Conservation (phyloP, 2,888 invertebrate genomes). For the Chrysolina haemoptera region DNA sequence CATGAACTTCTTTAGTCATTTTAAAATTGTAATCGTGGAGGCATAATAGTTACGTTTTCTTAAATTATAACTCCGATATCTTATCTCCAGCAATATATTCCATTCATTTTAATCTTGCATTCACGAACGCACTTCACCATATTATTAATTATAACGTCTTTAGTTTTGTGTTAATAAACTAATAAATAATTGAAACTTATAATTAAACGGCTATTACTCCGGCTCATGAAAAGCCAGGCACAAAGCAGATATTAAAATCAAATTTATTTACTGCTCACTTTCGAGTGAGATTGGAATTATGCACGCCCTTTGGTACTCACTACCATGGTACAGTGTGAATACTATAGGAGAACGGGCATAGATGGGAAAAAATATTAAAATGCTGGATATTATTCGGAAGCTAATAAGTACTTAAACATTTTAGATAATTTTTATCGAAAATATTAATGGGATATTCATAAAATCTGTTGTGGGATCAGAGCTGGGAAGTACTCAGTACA, state of each 20-base stretch:
- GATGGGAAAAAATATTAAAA: no score
- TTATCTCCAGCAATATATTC: slow-evolving; percentile 17
- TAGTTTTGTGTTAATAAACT: slow-evolving; percentile 44
- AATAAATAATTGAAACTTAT: slow-evolving; percentile 53
- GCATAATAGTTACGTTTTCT: slow-evolving; percentile 9
- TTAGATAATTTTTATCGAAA: no score
- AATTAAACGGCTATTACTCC: slow-evolving; percentile 54
- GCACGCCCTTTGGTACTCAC: slow-evolving; percentile 28
- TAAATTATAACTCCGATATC: slow-evolving; percentile 10
- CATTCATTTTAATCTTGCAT: slow-evolving; percentile 25
- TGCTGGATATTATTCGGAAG: no score
- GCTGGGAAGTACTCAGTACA: no score
- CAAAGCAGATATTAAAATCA: slow-evolving; percentile 29
- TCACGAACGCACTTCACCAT: slow-evolving; percentile 22
- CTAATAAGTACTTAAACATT: no score
- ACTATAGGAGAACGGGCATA: no score
- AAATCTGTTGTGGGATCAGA: no score
- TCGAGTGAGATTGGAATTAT: slow-evolving; percentile 16
- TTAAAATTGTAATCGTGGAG: neutral
- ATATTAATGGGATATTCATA: no score
- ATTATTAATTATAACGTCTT: slow-evolving; percentile 33
- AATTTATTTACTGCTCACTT: slow-evolving; percentile 26
- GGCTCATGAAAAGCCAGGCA: slow-evolving; percentile 34
- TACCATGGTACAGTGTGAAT: neutral
- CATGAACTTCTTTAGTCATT: neutral